A percentile compares a stretch with the other conserved stretches of the same genome.
phyloP scores from a whole-genome alignment of 2,888 invertebrate species.

The Philopedon plagiatum region DNA sequence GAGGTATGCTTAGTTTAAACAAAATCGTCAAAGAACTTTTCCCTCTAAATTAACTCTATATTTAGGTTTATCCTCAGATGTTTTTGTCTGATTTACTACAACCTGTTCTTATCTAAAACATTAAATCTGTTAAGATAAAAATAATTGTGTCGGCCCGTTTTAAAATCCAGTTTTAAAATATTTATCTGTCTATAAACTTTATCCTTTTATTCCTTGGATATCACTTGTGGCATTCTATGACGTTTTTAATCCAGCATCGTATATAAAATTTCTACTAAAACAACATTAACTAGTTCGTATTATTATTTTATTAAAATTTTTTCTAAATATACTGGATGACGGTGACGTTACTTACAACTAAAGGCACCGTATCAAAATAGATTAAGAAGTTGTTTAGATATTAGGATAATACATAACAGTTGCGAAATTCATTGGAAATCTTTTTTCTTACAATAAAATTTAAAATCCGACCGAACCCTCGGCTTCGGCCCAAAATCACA shows the following conservation, averaged over 20 bases:
- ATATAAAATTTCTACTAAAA: constrained; percentile 39
- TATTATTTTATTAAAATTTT: neutral
- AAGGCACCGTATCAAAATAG: too few species aligned
- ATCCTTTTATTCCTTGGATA: constrained; percentile 57
- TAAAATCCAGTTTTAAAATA: constrained; percentile 47
- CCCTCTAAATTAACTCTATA: neutral
- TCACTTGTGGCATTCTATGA: constrained; percentile 54
- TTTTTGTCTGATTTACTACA: constrained; percentile 58
- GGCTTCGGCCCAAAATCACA: too few species aligned
- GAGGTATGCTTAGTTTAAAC: too few species aligned
- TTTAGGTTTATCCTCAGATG: neutral
- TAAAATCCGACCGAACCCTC: too few species aligned
- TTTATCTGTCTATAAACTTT: constrained; percentile 56
- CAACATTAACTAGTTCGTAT: neutral
- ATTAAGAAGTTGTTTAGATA: too few species aligned
- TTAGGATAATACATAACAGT: too few species aligned
- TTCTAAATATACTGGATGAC: neutral
- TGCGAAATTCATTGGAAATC: too few species aligned
- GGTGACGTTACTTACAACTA: too few species aligned
- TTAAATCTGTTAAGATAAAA: constrained; percentile 65
- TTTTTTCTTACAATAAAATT: too few species aligned
- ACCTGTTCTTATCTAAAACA: constrained; percentile 60
- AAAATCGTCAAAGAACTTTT: neutral
- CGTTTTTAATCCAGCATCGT: constrained; percentile 49
- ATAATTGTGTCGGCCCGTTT: constrained; percentile 59